Base-by-base conservation (phyloP, 1,140 invertebrate species). In the Hermetia illucens region DNA sequence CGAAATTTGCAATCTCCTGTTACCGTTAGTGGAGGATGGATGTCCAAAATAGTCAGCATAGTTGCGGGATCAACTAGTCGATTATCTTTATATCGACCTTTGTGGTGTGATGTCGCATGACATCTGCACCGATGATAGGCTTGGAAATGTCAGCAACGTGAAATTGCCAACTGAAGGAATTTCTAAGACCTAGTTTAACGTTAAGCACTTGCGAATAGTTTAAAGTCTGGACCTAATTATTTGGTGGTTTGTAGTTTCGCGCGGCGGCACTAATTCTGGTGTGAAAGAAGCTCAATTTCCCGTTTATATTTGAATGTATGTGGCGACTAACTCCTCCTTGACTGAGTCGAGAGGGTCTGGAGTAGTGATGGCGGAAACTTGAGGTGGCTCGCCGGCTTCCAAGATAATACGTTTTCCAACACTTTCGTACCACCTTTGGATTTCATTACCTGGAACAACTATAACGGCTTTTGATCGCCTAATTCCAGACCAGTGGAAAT, bases 381-480 rank as follows among this genome's bases (percentile, higher is more conserved):
- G 15, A 45, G 21, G 3, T 44, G 24, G 43, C 46, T 44, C 2
- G 41, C 20, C 5, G 36, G 34, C 12, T 44, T 42, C 4, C 46
- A 18, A 10, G 40, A n/a, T n/a, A n/a, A n/a, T n/a, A n/a, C 18
- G 3, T 43, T 36, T 5, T 46, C 42, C 1, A 31, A 5, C 0
- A 44, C 15, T 3, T 12, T 21, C 8, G 18, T 35, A 8, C 38
- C 44, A 1, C 48, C 42, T 1, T 46, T 21, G 0, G 31, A 21
- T 27, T 25, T 18, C 44, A 52, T 48, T 10, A 41, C 29, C 9
- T 44, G 25, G 2, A 49, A 39, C 1, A 49, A 24, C 8, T 47
- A 34, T 18, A 47, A 47, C 8, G 49, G 51, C 27, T 44, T 46
- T 15, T 31, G 27, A 18, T 45, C 40, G 3, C 41, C 48, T 1